These are phyloP conservation scores for Halcyon badia DNA, from an alignment of 2,797 vertebrate species.

Conservation along the genomic window DNA sequence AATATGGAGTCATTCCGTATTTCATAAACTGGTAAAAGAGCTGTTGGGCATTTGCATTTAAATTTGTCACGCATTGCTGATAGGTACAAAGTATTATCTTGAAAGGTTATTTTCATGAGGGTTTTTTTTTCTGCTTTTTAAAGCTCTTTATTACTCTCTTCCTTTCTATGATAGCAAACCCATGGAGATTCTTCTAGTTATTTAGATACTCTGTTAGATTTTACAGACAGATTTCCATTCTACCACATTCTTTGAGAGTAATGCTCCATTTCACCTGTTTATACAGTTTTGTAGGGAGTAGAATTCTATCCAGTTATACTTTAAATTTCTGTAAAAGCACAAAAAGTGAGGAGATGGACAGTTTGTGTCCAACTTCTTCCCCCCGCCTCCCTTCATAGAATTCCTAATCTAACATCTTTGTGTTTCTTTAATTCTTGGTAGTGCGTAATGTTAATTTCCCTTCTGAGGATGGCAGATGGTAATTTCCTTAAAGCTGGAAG, in stretches of 20 bases:
- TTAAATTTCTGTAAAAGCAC: background rate
- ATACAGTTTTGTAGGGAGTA: background rate
- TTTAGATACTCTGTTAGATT: background rate
- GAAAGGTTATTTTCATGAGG: slow-evolving; percentile 19
- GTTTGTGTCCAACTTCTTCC: background rate
- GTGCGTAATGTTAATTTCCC: background rate
- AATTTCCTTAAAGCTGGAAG: background rate
- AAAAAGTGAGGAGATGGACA: background rate
- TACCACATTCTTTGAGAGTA: background rate
- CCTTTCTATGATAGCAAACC: background rate
- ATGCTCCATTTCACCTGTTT: background rate
- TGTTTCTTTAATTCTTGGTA: background rate
- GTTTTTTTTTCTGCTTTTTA: background rate
- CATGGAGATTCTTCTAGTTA: background rate
- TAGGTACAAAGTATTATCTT: background rate
- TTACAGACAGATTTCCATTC: background rate
- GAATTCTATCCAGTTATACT: background rate
- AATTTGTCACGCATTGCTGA: background rate
- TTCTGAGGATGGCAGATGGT: background rate
- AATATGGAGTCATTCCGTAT: slow-evolving; percentile 8
- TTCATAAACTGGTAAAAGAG: slow-evolving; percentile 16
- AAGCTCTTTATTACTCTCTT: background rate
- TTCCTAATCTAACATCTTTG: background rate
- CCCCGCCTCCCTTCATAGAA: rapidly evolving
- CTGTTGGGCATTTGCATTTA: slow-evolving; percentile 49